Evolutionary conservation across 2,888 invertebrate genomes (phyloP), one percentile per base, ranked within the genome.

Genomic region (Chrysotoxum bicinctum): DNA sequence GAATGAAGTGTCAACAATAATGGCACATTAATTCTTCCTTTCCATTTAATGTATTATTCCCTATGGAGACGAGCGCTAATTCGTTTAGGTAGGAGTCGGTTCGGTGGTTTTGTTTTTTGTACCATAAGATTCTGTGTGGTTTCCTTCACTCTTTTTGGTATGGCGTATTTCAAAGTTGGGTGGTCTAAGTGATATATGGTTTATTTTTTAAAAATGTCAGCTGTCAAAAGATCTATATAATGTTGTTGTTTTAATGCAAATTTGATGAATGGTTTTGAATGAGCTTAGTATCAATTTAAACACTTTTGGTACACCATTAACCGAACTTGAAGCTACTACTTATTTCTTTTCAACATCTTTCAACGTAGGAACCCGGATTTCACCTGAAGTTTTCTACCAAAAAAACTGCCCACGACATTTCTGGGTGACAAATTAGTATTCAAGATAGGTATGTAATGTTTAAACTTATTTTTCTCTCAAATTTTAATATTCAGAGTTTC

Each of bases 1-100:
- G 68, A 68, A 69, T 54, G 54, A 26, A 54, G 35, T 75, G 75
- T 58, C 75, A 68, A 66, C 64, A 66, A 79, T 70, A 68, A 78
- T 75, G 75, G 79, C 84, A 84, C 66, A 79, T 79, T 84, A 79
- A 84, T 79, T 56, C 70, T 32, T 58, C 69, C 60, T 60, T 70
- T 79, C 70, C 56, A 58, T 79, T 84, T 62, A 60, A 70, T 30
- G 26, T 58, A 30, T 69, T 10, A 43, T 43, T 70, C 56, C 19
- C 58, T 60, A 30, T 50, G 30, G 62, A 54, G 35, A 48, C 14
- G 40, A 30, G 8, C 52, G 54, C 37, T 16, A 45, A 5, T 45
- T 62, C 14, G 26, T 1, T 26, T 70, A 64, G 52, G 72, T 76
- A 32, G 81, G 56, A 58, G 64, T 72, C 23, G 40, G 40, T 40